Percentiles rank a stretch among this genome's conserved stretches.
phyloP scores from a whole-genome alignment of 2,113 vertebrate species.

The Rhabdomys dilectus region DNA sequence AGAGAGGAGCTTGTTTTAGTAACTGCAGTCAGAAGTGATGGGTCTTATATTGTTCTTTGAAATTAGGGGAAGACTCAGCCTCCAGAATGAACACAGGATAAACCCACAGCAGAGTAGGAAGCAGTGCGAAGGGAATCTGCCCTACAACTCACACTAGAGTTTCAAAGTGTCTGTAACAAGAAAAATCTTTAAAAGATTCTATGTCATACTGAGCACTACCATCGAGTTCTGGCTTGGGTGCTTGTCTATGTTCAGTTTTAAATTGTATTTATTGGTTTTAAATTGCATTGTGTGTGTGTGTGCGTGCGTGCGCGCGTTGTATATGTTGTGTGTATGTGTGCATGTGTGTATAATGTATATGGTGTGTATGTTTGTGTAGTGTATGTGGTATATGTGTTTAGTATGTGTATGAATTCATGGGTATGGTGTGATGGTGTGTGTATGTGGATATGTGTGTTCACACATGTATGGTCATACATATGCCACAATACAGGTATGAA shows the following conservation, averaged over 20 bases:
- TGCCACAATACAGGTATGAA: neutral
- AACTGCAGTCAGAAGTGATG: conserved; percentile 29
- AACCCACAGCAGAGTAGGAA: neutral
- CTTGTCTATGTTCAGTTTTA: neutral
- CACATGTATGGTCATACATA: neutral
- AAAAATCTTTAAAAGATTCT: neutral
- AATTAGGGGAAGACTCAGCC: conserved; percentile 8
- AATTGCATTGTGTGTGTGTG: neutral
- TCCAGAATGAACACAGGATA: neutral
- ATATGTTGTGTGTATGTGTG: neutral
- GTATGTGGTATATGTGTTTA: neutral
- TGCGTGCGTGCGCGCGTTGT: neutral
- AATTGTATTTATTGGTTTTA: neutral
- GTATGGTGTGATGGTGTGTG: no score
- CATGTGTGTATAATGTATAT: no score
- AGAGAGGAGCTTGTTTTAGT: conserved; percentile 27
- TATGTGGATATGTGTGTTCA: neutral
- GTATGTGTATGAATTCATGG: neutral
- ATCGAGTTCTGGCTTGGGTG: neutral
- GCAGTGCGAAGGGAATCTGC: neutral
- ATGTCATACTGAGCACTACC: neutral
- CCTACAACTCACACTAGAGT: neutral
- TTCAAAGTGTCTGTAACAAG: neutral
- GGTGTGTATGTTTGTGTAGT: neutral
- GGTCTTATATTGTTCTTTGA: conserved; percentile 32